Evolutionary conservation across 2,888 invertebrate species (phyloP).

Genomic region (Parelbella ahira): DNA sequence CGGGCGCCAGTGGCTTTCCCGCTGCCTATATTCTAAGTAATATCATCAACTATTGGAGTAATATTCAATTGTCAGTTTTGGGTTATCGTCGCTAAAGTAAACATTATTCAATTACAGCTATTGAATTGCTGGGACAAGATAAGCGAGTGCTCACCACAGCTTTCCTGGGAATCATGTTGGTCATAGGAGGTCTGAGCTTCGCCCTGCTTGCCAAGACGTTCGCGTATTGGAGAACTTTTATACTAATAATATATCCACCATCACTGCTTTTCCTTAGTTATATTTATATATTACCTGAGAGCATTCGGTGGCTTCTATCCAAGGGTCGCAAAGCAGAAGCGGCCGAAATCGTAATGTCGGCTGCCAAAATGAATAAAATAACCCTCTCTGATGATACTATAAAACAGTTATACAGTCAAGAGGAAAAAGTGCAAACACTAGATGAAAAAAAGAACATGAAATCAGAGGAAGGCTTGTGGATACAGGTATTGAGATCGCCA

Average conservation of each 20-base stretch:
- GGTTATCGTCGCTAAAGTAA: no score
- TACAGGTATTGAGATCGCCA: constrained; percentile 60
- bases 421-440: constrained; percentile 45
- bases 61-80: no score
- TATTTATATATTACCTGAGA: constrained; percentile 87
- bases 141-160: constrained; percentile 67
- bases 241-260: constrained; percentile 85
- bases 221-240: constrained; percentile 85
- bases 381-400: constrained; percentile 64
- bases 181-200: constrained; percentile 85
- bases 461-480: constrained; percentile 48
- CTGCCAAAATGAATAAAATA: constrained; percentile 83
- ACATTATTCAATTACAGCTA: no score
- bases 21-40: constrained; percentile 78
- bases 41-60: no score
- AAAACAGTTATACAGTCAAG: constrained; percentile 58
- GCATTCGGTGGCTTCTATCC: constrained; percentile 88
- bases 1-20: constrained; percentile 80
- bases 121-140: constrained; percentile 67
- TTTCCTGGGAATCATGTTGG: constrained; percentile 73
- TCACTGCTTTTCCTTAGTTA: constrained; percentile 84
- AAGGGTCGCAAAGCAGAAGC: constrained; percentile 85
- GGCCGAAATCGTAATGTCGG: constrained; percentile 80
- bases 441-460: constrained; percentile 44
- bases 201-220: constrained; percentile 85